A percentile compares a stretch with the other conserved stretches of the same genome.
Evolutionary conservation across 1,140 invertebrate species (phyloP).

Genomic region (Drosophila obscura): DNA sequence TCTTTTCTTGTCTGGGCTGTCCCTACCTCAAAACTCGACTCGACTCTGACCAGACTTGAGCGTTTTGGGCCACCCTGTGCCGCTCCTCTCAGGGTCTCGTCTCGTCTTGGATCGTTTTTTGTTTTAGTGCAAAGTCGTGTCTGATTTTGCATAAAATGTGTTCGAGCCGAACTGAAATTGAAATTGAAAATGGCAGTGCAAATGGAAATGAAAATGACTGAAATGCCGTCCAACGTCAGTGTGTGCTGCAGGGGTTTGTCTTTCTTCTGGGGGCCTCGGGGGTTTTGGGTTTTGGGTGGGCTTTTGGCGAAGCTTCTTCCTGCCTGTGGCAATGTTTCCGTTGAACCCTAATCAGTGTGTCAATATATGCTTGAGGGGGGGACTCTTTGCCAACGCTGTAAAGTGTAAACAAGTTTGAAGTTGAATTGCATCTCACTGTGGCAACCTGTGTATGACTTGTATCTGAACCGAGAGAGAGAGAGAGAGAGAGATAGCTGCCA

Average conservation of each 20-base stretch:
- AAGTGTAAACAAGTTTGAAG: slow-evolving; percentile 60
- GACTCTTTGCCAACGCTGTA: slow-evolving; percentile 58
- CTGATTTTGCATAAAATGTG: slow-evolving; percentile 70
- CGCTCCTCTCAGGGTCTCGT: not conserved
- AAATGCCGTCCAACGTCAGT: slow-evolving; percentile 4
- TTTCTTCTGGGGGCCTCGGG: slow-evolving; percentile 6
- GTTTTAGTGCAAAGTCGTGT: slow-evolving; percentile 75
- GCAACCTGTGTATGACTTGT: slow-evolving; percentile 42
- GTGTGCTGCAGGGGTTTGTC: slow-evolving; percentile 20
- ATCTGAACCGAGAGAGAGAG: not conserved
- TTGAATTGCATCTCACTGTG: slow-evolving; percentile 40
- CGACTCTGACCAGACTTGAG: not conserved
- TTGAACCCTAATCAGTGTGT: slow-evolving; percentile 64
- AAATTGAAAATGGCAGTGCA: slow-evolving; percentile 41
- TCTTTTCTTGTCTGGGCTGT: no score
- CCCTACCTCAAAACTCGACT: not conserved
- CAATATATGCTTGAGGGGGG: slow-evolving; percentile 43
- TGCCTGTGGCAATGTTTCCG: slow-evolving; percentile 56
- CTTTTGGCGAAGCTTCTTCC: slow-evolving; percentile 52
- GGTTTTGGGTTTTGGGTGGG: not conserved
- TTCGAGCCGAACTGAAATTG: slow-evolving; percentile 3
- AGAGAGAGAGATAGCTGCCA: slow-evolving; percentile 14
- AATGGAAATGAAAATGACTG: slow-evolving; percentile 41
- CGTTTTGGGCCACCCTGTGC: slow-evolving; percentile 15
- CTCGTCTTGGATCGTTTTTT: not conserved